phyloP scores from a whole-genome alignment of 2,888 invertebrate species.

The Conchocele bisecta region DNA sequence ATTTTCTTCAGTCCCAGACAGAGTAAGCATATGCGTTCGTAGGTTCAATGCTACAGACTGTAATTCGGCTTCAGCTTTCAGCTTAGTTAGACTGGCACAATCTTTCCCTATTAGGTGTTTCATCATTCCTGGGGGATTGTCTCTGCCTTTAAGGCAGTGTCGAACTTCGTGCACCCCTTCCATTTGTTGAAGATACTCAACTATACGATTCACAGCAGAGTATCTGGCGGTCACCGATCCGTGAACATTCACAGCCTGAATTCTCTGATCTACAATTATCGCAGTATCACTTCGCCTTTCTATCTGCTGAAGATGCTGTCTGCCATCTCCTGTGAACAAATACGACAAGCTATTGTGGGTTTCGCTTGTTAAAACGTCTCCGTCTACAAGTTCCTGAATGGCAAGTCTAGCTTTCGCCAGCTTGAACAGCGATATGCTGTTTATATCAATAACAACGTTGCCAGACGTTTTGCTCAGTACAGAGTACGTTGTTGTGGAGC shows the following conservation, averaged over 20 bases:
- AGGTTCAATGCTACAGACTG: no score
- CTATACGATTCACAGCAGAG: no score
- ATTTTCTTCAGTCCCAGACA: no score
- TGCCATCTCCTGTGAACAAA: constrained; percentile 57
- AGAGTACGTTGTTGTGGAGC: constrained; percentile 6
- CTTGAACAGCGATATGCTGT: constrained; percentile 40
- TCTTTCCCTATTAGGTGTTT: no score
- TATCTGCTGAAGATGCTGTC: constrained; percentile 38
- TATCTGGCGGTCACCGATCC: no score
- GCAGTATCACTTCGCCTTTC: constrained; percentile 41
- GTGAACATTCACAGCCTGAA: constrained; percentile 52
- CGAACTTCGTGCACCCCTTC: no score
- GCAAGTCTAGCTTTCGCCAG: constrained; percentile 46
- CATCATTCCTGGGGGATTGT: no score
- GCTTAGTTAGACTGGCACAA: no score
- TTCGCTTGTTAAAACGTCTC: constrained; percentile 52
- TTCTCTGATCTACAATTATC: constrained; percentile 57
- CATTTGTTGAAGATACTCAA: no score
- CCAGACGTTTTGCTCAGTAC: constrained; percentile 43
- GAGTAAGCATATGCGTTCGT: no score
- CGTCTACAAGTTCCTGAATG: constrained; percentile 56
- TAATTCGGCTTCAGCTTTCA: no score
- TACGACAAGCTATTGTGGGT: constrained; percentile 16
- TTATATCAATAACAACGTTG: constrained; percentile 51
- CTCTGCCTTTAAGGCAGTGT: no score